phyloP scores from a whole-genome alignment of 2,113 vertebrate species.

The Pao palembangensis region DNA sequence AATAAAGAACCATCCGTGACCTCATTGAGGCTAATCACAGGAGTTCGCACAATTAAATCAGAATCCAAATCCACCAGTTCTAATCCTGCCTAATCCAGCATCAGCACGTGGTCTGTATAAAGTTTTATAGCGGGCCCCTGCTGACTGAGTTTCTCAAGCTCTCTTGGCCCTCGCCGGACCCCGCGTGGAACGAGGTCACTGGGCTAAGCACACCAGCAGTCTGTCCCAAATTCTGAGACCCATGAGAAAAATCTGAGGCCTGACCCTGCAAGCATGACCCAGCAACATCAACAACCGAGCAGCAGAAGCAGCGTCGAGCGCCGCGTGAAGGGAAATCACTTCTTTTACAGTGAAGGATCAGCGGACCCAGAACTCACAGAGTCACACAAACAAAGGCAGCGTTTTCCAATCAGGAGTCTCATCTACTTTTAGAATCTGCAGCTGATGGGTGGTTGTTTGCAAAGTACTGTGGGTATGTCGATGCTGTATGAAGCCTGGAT shows the following conservation, averaged over 20 bases:
- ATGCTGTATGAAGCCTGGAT: background rate
- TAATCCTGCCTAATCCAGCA: conserved; percentile 47
- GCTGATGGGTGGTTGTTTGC: conserved; percentile 32
- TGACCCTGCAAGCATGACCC: conserved; percentile 42
- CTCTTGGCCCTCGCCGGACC: conserved; percentile 25
- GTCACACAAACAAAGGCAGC: conserved; percentile 54
- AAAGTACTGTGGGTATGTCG: conserved; percentile 4
- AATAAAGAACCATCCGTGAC: background rate
- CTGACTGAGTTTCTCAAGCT: conserved; percentile 47
- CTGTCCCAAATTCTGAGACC: conserved; percentile 48
- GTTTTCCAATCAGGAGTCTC: conserved; percentile 61
- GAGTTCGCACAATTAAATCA: background rate
- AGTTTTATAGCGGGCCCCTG: conserved; percentile 21
- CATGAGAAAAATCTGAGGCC: conserved; percentile 64
- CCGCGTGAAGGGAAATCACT: background rate
- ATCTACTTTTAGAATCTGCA: conserved; percentile 33
- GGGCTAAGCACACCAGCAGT: conserved; percentile 47
- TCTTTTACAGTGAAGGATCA: conserved; percentile 12
- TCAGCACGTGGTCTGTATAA: conserved; percentile 30
- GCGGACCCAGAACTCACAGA: conserved; percentile 25
- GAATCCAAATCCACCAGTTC: background rate
- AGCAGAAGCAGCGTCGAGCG: conserved; percentile 16
- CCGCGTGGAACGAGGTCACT: conserved; percentile 57
- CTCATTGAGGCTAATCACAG: background rate
- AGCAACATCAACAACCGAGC: conserved; percentile 14